These are phyloP conservation scores for Pseudomyrmex concolor DNA, from an alignment of 1,140 invertebrate genomes.

Conservation along the genomic window DNA sequence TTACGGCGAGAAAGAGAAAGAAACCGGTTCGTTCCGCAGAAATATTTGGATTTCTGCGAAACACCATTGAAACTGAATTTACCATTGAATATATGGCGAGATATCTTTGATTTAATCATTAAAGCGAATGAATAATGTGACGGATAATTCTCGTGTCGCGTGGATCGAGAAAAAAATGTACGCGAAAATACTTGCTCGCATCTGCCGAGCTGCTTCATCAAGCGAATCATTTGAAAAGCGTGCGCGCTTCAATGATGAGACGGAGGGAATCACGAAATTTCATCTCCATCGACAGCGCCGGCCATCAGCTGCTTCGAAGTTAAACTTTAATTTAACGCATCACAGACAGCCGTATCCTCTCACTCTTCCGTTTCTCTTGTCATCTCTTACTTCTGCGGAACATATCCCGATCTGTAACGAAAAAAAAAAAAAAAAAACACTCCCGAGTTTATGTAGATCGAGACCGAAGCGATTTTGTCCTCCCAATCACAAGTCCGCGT, in stretches of 20 bases:
- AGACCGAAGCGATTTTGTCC: slow-evolving; percentile 24
- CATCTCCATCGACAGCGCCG: slow-evolving; percentile 66
- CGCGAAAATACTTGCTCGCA: slow-evolving; percentile 55
- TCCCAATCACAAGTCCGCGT: slow-evolving; percentile 21
- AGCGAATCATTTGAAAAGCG: slow-evolving; percentile 63
- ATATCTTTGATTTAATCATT: too few species aligned
- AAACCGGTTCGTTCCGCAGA: slow-evolving; percentile 12
- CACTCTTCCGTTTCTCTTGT: slow-evolving; percentile 54
- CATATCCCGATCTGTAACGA: slow-evolving; percentile 21
- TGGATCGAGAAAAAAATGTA: slow-evolving; percentile 40
- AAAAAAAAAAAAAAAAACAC: slow-evolving; percentile 53
- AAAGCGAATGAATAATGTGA: too few species aligned
- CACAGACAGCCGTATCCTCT: slow-evolving; percentile 75
- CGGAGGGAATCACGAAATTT: slow-evolving; percentile 67
- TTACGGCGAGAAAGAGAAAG: slow-evolving; percentile 5
- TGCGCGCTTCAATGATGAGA: slow-evolving; percentile 43
- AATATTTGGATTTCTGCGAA: slow-evolving; percentile 26
- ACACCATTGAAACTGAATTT: slow-evolving; percentile 24
- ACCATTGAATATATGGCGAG: neutral
- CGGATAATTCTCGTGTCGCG: neutral
- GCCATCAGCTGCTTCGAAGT: slow-evolving; percentile 72
- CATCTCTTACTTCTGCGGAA: slow-evolving; percentile 54
- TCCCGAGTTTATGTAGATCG: slow-evolving; percentile 24
- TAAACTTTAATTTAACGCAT: slow-evolving; percentile 85
- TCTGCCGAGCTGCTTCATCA: slow-evolving; percentile 64